phyloP scores from a whole-genome alignment of 2,797 vertebrate genomes.

The Myotis findleyi region DNA sequence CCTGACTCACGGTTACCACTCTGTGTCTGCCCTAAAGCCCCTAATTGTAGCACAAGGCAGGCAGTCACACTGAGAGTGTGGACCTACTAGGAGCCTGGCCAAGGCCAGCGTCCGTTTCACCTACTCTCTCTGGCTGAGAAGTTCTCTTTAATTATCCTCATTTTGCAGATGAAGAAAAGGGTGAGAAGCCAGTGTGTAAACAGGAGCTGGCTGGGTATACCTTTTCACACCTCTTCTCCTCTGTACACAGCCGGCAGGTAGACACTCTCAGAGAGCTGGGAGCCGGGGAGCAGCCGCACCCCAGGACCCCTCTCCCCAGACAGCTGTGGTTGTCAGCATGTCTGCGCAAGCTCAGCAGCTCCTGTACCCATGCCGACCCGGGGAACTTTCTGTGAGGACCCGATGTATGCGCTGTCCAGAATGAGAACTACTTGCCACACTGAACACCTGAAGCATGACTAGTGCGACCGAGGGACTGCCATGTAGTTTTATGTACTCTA shows the following conservation, averaged over 20 bases:
- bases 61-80: background rate
- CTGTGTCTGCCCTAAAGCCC: background rate
- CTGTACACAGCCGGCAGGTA: too few relatives aligned
- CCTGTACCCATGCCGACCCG: accelerated
- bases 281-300: background rate
- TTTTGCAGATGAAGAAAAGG: background rate
- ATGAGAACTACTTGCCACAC: background rate
- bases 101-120: accelerated
- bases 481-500: background rate
- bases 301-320: background rate
- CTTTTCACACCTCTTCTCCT: background rate
- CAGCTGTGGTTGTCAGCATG: accelerated
- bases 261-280: background rate
- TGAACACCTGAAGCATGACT: background rate
- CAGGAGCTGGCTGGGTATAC: background rate
- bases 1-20: accelerated
- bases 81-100: background rate
- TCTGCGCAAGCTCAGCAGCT: background rate
- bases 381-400: background rate
- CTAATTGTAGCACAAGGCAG: background rate
- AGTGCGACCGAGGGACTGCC: too few relatives aligned
- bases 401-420: background rate
- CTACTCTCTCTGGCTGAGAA: background rate
- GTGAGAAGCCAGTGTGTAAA: background rate
- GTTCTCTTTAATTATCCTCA: background rate